Evolutionary conservation across 2,888 invertebrate genomes (phyloP).

Genomic region (Ectemnius continuus): DNA sequence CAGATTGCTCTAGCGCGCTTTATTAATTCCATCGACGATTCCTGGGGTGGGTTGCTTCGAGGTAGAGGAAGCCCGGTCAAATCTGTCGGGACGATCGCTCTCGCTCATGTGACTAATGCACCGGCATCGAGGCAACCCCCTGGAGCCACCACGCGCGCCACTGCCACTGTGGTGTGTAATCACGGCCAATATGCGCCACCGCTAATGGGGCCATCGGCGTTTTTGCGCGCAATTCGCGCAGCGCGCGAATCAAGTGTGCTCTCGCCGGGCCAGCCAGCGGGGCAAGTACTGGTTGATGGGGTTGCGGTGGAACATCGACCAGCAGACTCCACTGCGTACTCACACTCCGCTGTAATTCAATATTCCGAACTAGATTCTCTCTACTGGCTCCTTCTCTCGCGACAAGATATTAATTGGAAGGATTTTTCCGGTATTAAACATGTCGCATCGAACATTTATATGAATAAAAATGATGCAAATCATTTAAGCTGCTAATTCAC

Average conservation of each 20-base stretch:
- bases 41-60: neutral
- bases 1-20: constrained; percentile 75
- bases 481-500: too few species aligned
- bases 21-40: constrained; percentile 75
- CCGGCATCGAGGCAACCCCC: neutral
- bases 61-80: constrained; percentile 45
- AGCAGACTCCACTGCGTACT: too few species aligned
- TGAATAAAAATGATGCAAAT: too few species aligned
- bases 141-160: neutral
- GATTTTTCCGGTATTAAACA: too few species aligned
- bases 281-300: too few species aligned
- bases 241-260: neutral
- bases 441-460: too few species aligned
- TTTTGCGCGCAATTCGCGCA: constrained; percentile 12
- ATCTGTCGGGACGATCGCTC: constrained; percentile 61
- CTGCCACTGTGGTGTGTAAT: constrained; percentile 30
- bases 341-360: too few species aligned
- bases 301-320: too few species aligned
- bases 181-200: constrained; percentile 55
- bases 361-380: too few species aligned
- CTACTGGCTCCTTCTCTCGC: too few species aligned
- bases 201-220: constrained; percentile 61
- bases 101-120: constrained; percentile 66
- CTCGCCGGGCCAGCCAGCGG: neutral
- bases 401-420: too few species aligned